Percentiles rank a stretch among this genome's conserved stretches.
These are phyloP conservation scores for Anguilla anguilla DNA, from an alignment of 2,797 vertebrate genomes.

Conservation along the genomic window DNA sequence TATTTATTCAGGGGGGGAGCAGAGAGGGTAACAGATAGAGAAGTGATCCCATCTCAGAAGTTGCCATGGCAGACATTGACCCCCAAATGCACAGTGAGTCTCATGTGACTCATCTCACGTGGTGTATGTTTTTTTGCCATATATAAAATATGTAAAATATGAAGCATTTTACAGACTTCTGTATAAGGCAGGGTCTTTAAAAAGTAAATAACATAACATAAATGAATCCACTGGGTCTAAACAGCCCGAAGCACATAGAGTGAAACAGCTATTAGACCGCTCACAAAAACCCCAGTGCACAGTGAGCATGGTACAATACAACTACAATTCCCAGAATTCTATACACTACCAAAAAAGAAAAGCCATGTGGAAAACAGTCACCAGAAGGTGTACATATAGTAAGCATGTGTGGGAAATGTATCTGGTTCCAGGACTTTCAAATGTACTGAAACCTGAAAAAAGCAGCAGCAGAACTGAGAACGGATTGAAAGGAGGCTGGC, in stretches of 20 bases:
- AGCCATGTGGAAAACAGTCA: not conserved
- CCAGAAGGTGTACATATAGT: not conserved
- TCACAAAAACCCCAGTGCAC: not conserved
- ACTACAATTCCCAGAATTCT: slow-evolving; percentile 12
- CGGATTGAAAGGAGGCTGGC: not conserved
- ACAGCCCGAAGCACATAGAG: not conserved
- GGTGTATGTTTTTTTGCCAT: not conserved
- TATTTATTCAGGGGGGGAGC: not conserved
- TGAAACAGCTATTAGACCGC: not conserved
- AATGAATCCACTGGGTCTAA: not conserved
- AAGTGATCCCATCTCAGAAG: not conserved
- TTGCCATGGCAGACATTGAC: not conserved
- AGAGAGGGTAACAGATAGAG: not conserved
- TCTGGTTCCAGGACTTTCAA: not conserved
- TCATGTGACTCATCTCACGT: not conserved
- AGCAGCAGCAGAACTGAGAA: not conserved
- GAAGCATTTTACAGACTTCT: not conserved
- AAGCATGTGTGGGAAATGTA: not conserved
- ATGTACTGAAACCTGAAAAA: not conserved
- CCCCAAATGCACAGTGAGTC: not conserved
- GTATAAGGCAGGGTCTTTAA: not conserved
- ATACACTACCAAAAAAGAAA: not conserved
- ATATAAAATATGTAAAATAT: not conserved
- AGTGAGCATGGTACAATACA: not conserved
- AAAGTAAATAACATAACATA: not conserved